Base-by-base conservation (phyloP, 2,797 vertebrate genomes). In the Hypotaenidia philippensis region DNA sequence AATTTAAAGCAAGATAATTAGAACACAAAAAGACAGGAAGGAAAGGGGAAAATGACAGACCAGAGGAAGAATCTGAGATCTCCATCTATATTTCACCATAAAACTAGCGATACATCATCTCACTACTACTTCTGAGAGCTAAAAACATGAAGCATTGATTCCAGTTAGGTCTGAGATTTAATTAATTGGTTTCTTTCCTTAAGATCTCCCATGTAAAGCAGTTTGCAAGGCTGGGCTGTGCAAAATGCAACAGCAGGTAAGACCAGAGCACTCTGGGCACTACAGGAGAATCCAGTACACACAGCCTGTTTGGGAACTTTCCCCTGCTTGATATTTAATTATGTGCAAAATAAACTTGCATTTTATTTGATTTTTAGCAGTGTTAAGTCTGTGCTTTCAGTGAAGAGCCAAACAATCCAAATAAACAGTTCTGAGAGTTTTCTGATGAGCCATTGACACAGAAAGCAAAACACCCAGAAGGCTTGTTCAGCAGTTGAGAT, bases 101-200 rank as follows among this genome's bases (percentile, higher is more conserved):
- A 77, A 19, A 47, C 38, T 15, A 79, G 88, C 10, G 45, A 97
- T 97, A 94, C 21, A 97, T 97, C 96, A 97, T 97, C 97, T 97
- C 38, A 38, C 92, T 97, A 97, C 97, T 98, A 97, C 97, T 96
- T 96, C 66, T 57, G 55, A 97, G 87, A 89, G 52, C 63, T 96
- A 79, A 96, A 96, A 93, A 95, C 86, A 93, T 91, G 94, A 95
- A 93, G 56, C 96, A 98, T 97, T 86, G 93, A 98, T 98, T 98
- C 72, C 94, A 97, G 93, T 97, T 96, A 96, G 72, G 89, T 97
- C 76, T 82, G 69, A 94, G 63, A 76, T 93, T 84, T 93, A 96
- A 97, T 95, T 91, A 97, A 97, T 97, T 93, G 76, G 91, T 97
- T 96, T 93, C 72, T 93, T 95, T 87, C 79, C 83, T 94, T 93